Evolutionary conservation across 2,797 vertebrate species (phyloP), one percentile per base, ranked within the genome.

Genomic region (Falco biarmicus): DNA sequence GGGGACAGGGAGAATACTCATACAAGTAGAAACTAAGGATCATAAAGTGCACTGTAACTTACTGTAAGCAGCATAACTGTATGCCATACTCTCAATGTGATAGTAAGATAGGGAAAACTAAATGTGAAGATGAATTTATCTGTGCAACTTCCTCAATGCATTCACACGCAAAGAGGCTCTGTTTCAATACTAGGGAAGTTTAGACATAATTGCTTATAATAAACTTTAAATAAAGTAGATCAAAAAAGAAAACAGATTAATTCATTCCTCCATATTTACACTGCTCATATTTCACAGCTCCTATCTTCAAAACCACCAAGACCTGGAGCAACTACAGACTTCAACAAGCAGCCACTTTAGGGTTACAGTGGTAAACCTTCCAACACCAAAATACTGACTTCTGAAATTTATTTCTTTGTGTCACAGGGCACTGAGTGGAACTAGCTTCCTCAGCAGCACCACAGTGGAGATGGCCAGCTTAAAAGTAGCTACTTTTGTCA

Each of bases 101-200:
- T 34, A 92, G 18, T 54, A 78, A 5, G 12, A 85, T 1, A 76
- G 26, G 37, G 21, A 80, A 84, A 93, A 53, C 41, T 84, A 84
- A 93, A 85, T 15, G 53, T 47, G 45, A 93, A 85, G 71, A 89
- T 29, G 2, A 82, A 94, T 57, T 87, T 80, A 77, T 93, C 60
- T 65, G 11, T 83, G 57, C 60, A 89, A 57, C 15, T 39, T 92
- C 41, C 64, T 84, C 48, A 31, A 43, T 14, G 21, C 11, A 95
- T 92, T 92, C 93, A 90, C 90, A 93, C 80, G 95, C 47, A 85
- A 88, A 92, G 66, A 95, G 64, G 60, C 64, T 92, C 81, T 94
- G 75, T 80, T 95, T 94, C 84, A 92, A 85, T 68, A 92, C 32
- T 32, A 57, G 41, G 13, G 18, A 84, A 87, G 34, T n/a, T 31